A percentile compares a stretch with the other conserved stretches of the same genome.
Conservation (phyloP, 1,140 invertebrate species). For the Lamellibrachia luymesi region DNA sequence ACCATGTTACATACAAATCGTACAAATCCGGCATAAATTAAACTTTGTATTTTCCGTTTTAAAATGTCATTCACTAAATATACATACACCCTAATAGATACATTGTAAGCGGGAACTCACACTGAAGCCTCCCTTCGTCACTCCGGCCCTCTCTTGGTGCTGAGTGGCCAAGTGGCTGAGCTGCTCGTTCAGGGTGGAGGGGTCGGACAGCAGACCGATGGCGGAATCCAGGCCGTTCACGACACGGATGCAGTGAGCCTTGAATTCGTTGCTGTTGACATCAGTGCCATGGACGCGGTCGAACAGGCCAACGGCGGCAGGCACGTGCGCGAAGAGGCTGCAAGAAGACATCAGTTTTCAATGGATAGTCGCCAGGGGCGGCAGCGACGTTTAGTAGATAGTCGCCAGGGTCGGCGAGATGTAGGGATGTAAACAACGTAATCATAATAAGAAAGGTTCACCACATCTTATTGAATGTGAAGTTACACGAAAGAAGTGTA, state of each 20-base stretch:
- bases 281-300: constrained; percentile 13
- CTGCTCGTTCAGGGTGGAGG: constrained; percentile 10
- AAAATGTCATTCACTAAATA: too few relatives aligned
- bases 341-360: background rate
- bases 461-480: background rate
- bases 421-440: background rate
- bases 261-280: constrained; percentile 18
- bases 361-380: background rate
- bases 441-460: background rate
- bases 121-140: constrained; percentile 22
- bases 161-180: constrained; percentile 22
- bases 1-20: too few relatives aligned
- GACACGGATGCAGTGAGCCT: constrained; percentile 24
- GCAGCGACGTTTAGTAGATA: background rate
- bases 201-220: constrained; percentile 19
- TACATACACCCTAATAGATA: background rate
- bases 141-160: constrained; percentile 19
- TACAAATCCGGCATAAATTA: too few relatives aligned
- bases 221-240: constrained; percentile 24
- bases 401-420: background rate
- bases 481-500: background rate
- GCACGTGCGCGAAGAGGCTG: constrained; percentile 24
- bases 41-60: too few relatives aligned
- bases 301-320: constrained; percentile 13
- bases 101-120: constrained; percentile 19